Conservation (phyloP, 1,140 invertebrate species). For the Conus ventricosus region DNA sequence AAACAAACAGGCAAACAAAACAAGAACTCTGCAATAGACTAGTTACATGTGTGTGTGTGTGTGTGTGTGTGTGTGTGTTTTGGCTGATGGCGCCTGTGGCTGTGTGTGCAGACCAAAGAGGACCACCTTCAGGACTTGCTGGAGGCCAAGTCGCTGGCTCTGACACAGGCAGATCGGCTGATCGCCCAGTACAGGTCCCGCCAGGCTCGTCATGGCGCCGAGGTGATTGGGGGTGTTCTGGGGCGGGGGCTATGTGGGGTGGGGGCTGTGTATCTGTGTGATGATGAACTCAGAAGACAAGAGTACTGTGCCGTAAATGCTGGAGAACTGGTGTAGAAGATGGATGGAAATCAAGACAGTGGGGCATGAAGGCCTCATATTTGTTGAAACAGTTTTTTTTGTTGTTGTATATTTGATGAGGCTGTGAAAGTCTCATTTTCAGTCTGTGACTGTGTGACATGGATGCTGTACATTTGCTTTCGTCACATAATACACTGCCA, state of each 20-base stretch:
- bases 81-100: neutral
- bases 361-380: neutral
- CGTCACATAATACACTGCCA: too few relatives aligned
- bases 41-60: too few relatives aligned
- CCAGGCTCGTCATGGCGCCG: slow-evolving; percentile 70
- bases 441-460: too few relatives aligned
- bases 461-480: too few relatives aligned
- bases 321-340: too few relatives aligned
- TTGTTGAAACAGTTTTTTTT: neutral
- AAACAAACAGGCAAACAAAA: too few relatives aligned
- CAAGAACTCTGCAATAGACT: too few relatives aligned
- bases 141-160: slow-evolving; percentile 71
- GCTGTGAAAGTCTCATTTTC: too few relatives aligned
- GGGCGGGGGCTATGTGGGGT: neutral
- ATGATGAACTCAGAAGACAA: too few relatives aligned
- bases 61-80: too few relatives aligned
- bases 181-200: slow-evolving; percentile 70
- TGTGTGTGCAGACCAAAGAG: slow-evolving; percentile 69
- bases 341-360: neutral
- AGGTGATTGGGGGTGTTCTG: slow-evolving; percentile 57
- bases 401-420: too few relatives aligned
- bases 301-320: too few relatives aligned
- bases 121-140: slow-evolving; percentile 72
- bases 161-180: slow-evolving; percentile 72
- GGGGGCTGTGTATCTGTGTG: neutral